Base-by-base conservation (phyloP, 2,888 invertebrate genomes). In the Hetaerina titia region DNA sequence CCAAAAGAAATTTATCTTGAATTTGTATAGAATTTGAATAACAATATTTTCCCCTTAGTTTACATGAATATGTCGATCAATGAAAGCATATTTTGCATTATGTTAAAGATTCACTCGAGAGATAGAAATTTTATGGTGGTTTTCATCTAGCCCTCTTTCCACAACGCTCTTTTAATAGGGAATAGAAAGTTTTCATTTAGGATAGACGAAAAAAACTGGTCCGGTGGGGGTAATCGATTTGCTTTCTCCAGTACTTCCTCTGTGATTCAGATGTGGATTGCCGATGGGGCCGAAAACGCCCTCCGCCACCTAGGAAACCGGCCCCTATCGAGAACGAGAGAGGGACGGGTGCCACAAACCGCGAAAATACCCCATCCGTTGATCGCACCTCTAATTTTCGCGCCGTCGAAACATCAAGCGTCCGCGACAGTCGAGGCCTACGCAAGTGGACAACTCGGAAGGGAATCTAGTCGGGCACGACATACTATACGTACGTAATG, bases 221-320 rank as follows among this genome's bases (percentile, higher is more conserved):
- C 56, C 74, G 45, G 45, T 17, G 63, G 19, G 25, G 63, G 31
- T 92, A 69, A 92, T 92, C 64, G 92, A 92, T 92, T 56, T 92
- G 92, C 92, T 92, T 92, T 92, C 92, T 92, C 92, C 56, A 31
- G 69, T 64, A 69, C 69, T 89, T 92, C 92, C 92, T 64, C 69
- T 15, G n/a, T 69, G 31, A 25, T 25, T 31, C 31, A 13, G 22
- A 13, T 81, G 4, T 0, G 31, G 81, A 81, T 81, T 81, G 81
- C 81, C n/a, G 81, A 31, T 31, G 81, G 45, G 4, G 81, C 31
- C 25, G 31, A 81, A 81, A 45, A 25, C 31, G 13, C 31, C 31
- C 31, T 0, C 81, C 9, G 31, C 15, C 81, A 31, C 81, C 31
- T 31, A 9, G 31, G 81, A 81, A 31, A 81, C 31, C 81, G n/a